phyloP scores from a whole-genome alignment of 1,140 invertebrate species.

The Eciton burchellii region DNA sequence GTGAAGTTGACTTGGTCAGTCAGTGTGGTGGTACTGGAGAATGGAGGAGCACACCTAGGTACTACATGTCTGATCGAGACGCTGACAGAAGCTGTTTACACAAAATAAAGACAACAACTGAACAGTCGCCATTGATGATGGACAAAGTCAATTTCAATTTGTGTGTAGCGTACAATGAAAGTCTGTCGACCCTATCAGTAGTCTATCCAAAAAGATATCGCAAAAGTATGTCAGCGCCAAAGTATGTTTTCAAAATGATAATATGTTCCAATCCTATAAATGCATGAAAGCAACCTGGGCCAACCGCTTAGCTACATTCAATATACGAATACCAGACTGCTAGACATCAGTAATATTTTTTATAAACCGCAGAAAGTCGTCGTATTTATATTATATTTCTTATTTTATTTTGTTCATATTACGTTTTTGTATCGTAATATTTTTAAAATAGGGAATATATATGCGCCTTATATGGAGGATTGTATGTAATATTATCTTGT shows the following conservation, averaged over 20 bases:
- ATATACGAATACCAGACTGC: conserved; percentile 70
- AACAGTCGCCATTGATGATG: conserved; percentile 81
- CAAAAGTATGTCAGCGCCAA: conserved; percentile 74
- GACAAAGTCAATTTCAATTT: conserved; percentile 71
- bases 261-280: conserved; percentile 61
- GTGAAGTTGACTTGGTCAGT: conserved; percentile 83
- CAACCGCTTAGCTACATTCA: conserved; percentile 56
- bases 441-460: background rate
- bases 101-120: conserved; percentile 85
- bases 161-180: conserved; percentile 74
- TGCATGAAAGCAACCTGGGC: conserved; percentile 61
- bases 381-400: too few relatives aligned
- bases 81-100: conserved; percentile 85
- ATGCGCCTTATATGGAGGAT: background rate
- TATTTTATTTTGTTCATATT: background rate
- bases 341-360: conserved; percentile 33
- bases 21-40: conserved; percentile 82
- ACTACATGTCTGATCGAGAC: conserved; percentile 84
- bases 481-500: background rate
- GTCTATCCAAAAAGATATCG: conserved; percentile 67
- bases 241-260: conserved; percentile 66
- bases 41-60: conserved; percentile 83
- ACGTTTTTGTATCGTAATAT: background rate
- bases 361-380: background rate
- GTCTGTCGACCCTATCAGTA: conserved; percentile 72